These are phyloP conservation scores for Dysidea cf. avara DNA, from an alignment of 37 sponge, comb jelly and placozoan species.

Conservation along the genomic window DNA sequence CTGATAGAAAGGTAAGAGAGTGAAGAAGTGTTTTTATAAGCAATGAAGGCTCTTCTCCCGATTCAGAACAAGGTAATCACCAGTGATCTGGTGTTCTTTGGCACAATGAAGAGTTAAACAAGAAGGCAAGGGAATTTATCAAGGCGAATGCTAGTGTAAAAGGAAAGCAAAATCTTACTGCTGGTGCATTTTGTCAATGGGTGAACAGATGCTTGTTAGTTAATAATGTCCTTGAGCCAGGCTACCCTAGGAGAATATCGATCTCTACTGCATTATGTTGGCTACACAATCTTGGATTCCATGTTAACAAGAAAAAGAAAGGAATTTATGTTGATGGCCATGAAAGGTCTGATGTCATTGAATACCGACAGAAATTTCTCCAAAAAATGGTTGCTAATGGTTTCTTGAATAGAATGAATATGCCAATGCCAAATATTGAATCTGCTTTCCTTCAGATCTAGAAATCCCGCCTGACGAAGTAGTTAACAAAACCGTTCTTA, in stretches of 20 bases:
- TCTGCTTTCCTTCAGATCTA: background rate
- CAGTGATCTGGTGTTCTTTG: background rate
- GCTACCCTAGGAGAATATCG: constrained; percentile 2
- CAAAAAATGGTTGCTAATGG: constrained; percentile 9
- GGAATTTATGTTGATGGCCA: no score
- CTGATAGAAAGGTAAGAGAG: no score
- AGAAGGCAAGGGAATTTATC: background rate
- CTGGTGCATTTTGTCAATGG: background rate
- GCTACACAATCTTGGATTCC: no score
- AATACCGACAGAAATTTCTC: constrained; percentile 1
- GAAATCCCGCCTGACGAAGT: constrained; percentile 6
- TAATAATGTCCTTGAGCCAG: background rate
- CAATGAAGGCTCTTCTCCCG: background rate
- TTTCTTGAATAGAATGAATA: background rate
- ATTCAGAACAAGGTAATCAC: background rate
- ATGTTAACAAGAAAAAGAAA: no score
- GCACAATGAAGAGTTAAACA: background rate
- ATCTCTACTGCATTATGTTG: background rate
- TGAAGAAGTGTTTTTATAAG: no score
- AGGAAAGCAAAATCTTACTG: constrained; percentile 5
- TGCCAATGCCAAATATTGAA: background rate
- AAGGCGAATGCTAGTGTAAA: background rate
- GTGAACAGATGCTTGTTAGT: background rate
- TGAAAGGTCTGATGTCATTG: no score
- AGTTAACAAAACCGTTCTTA: constrained; percentile 5